Base-by-base conservation (phyloP, 2,888 invertebrate species). In the Tinea trinotella region DNA sequence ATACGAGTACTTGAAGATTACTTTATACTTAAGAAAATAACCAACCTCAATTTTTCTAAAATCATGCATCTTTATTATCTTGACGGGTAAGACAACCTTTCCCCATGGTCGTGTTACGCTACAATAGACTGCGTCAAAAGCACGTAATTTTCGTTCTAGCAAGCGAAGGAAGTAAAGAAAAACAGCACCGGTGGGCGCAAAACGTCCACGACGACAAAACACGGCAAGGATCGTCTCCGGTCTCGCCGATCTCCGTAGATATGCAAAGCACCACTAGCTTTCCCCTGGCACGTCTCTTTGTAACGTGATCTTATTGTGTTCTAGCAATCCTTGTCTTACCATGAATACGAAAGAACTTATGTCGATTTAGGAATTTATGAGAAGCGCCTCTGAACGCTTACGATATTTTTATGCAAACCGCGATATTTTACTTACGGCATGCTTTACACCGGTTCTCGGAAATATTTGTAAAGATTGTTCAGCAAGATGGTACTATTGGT, bases 291-390 rank as follows among this genome's bases (percentile, higher is more conserved):
- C 53, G 46, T n/a, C 57, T 58, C 76, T 80, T 81, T 82, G 84
- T 75, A 77, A 80, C 77, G 76, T 75, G 81, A 85, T 85, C 80
- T 77, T 77, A 84, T 86, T 84, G 84, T 82, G 77, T 72, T 70
- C 59, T 70, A 61, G 64, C 71, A 76, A 72, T 72, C 67, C 68
- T 60, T 59, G 59, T 60, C 57, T 59, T 55, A 57, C 59, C 57
- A 68, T 72, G 82, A 77, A 82, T 82, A 76, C 77, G 68, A 74
- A 81, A 81, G 80, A 69, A 72, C 70, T 74, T 72, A 76, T 70
- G 78, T 79, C 83, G 82, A 82, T 81, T 81, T 77, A 75, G 75
- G 76, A 81, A 79, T 82, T 83, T 83, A 83, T 84, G 81, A 82
- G 77, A 71, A 77, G 20, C 52, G 35, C 46, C 44, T 54, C 48